phyloP scores from a whole-genome alignment of 1,140 invertebrate species.

The Tyrophagus putrescentiae region DNA sequence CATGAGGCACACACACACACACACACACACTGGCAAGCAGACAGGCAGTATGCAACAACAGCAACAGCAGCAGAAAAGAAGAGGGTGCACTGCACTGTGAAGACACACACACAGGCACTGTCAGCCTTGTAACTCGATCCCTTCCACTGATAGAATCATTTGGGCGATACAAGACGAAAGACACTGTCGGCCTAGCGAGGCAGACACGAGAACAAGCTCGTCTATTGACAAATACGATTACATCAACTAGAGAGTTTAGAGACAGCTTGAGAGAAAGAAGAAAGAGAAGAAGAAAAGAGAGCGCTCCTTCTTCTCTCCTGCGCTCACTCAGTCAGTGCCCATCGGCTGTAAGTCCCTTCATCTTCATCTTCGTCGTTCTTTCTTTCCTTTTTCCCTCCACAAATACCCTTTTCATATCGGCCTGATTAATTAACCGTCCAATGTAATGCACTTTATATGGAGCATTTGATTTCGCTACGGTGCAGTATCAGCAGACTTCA shows the following conservation, averaged over 20 bases:
- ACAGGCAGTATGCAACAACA: slow-evolving; percentile 2
- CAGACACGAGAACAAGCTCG: slow-evolving; percentile 8
- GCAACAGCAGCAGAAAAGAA: not conserved
- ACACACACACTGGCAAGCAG: too few species aligned
- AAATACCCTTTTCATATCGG: too few species aligned
- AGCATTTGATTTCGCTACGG: too few species aligned
- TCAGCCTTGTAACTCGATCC: too few species aligned
- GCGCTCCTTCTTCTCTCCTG: not conserved
- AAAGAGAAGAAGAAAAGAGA: too few species aligned
- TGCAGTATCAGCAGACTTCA: too few species aligned
- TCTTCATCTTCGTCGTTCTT: not conserved
- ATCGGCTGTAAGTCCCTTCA: not conserved
- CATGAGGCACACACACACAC: too few species aligned
- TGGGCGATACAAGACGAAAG: too few species aligned
- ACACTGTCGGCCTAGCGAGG: not conserved
- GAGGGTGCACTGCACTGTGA: not conserved
- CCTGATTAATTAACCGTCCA: too few species aligned
- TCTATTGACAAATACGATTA: slow-evolving; percentile 14
- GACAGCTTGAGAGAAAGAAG: not conserved
- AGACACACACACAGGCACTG: not conserved
- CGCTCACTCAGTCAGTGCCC: not conserved
- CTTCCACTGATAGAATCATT: too few species aligned
- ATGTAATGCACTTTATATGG: too few species aligned
- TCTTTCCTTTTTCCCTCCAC: too few species aligned
- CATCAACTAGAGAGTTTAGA: not conserved